Evolutionary conservation across 2,797 vertebrate genomes (phyloP), one percentile per base, ranked within the genome.

Genomic region (Leucoraja ocellata): DNA sequence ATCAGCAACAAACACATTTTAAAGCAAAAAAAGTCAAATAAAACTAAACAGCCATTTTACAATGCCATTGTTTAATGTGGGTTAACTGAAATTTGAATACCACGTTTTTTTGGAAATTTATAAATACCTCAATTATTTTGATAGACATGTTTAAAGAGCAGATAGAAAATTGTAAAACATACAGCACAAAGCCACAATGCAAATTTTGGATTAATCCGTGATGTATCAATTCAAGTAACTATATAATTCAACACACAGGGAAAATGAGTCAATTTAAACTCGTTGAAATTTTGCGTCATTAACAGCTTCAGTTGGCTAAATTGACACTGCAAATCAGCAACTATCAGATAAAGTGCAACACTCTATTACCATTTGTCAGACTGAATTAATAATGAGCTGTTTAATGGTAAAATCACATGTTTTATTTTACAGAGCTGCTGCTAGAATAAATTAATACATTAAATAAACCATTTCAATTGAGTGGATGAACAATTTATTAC

Each of bases 361-460:
- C n/a, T 39, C 25, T n/a, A 68, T 71, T 36, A 71, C 23, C n/a
- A 76, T 92, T 74, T 76, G 11, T 28, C 46, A 74, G 23, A 76
- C 32, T 46, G 21, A 54, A 54, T 91, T 28, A 74, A 91, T 39
- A 46, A 91, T n/a, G 36, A 28, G 46, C 46, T 16, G 23, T 74
- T 92, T 58, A 74, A n/a, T 92, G 11, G 90, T 71, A 92, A 39
- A 92, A 58, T 54, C 65, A 46, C 65, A 36, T 36, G 36, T 46
- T 91, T 91, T 91, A 91, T 54, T 73, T 73, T 91, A 46, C 28
- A 88, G n/a, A 68, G 16, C n/a, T 65, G n/a, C 13, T 36, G 84
- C 11, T 74, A 8, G 23, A 91, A 14, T 91, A 76, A 92, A 54
- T 76, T 25, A 74, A 74, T 54, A n/a, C 39, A 74, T 76, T 92